Conservation (phyloP, 2,888 invertebrate genomes). For the Mylabris sibirica region DNA sequence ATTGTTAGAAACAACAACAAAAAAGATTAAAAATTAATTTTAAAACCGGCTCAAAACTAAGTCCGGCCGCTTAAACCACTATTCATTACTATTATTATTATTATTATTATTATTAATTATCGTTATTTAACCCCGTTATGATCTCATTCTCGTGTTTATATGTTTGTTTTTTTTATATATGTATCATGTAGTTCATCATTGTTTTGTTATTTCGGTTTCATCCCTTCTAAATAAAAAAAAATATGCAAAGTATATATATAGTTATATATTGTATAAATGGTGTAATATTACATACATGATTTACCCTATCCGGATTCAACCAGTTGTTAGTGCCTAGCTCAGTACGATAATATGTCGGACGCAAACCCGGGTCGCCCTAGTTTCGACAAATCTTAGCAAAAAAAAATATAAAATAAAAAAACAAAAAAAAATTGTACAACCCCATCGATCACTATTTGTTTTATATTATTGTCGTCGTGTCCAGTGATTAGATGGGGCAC, state of each 20-base stretch:
- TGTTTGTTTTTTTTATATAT: constrained; percentile 57
- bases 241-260: not conserved
- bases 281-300: constrained; percentile 42
- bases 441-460: constrained; percentile 40
- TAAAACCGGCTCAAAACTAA: constrained; percentile 34
- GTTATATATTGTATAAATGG: not conserved
- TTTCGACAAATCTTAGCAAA: constrained; percentile 43
- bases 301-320: constrained; percentile 55
- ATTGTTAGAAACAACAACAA: not conserved
- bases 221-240: constrained; percentile 15
- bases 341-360: constrained; percentile 52
- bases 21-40: constrained; percentile 14
- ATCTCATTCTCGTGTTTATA: constrained; percentile 59
- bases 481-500: constrained; percentile 53
- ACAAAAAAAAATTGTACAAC: constrained; percentile 29
- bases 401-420: constrained; percentile 35
- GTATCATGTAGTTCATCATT: constrained; percentile 55
- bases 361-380: constrained; percentile 46
- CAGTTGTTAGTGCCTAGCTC: constrained; percentile 62
- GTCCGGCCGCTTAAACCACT: constrained; percentile 41
- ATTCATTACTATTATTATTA: constrained; percentile 40
- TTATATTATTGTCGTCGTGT: constrained; percentile 35
- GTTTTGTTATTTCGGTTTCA: constrained; percentile 45
- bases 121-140: constrained; percentile 55
- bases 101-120: constrained; percentile 43